Conservation (phyloP, 2,797 vertebrate species). For the Galagoides demidoff region DNA sequence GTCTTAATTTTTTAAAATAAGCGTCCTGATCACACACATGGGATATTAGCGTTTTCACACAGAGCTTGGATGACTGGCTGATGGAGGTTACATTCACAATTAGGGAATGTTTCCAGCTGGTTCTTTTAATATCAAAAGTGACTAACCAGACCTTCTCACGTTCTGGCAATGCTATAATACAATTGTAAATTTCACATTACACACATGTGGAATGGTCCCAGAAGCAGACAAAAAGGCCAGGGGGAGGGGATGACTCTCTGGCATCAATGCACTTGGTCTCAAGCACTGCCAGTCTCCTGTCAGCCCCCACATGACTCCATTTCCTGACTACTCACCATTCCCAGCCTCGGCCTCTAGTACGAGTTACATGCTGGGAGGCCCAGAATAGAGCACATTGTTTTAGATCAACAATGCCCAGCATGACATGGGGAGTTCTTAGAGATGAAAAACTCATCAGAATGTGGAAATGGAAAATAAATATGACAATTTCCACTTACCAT, state of each 20-base stretch:
- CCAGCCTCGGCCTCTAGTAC: fast-evolving
- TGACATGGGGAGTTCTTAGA: fast-evolving
- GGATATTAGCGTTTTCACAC: no score
- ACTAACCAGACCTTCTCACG: neutral
- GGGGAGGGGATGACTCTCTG: no score
- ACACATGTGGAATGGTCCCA: neutral
- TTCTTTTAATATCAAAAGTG: neutral
- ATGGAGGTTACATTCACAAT: neutral
- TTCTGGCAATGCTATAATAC: neutral
- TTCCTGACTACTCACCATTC: neutral
- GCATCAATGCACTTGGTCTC: neutral
- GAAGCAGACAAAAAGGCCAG: neutral
- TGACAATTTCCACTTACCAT: no score
- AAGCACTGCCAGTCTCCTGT: neutral
- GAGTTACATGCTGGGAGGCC: no score
- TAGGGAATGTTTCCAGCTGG: neutral
- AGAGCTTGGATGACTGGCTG: neutral
- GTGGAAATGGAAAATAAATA: neutral
- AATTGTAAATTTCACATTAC: neutral
- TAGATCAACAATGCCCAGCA: neutral
- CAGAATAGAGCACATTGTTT: neutral
- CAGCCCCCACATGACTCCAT: no score
- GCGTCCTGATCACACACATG: neutral
- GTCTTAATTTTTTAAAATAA: neutral
- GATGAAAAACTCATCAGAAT: neutral